phyloP scores from a whole-genome alignment of 2,797 vertebrate species.

The Hoplostethus atlanticus region DNA sequence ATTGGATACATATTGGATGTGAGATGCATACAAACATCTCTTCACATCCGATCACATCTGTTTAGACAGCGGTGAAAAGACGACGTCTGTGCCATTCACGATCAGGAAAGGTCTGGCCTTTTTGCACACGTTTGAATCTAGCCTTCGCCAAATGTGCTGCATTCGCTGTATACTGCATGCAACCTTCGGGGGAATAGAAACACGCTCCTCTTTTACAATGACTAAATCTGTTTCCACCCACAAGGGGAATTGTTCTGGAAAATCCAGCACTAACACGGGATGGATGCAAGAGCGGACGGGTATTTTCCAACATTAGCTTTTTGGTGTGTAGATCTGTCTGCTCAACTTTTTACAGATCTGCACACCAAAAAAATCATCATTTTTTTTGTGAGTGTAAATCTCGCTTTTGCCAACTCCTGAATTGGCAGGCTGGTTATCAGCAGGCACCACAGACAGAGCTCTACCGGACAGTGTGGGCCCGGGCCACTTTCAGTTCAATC shows the following conservation, averaged over 20 bases:
- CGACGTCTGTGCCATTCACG: conserved; percentile 36
- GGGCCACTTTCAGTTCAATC: conserved; percentile 68
- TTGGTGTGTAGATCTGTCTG: not conserved
- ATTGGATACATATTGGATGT: conserved; percentile 31
- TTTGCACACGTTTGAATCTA: conserved; percentile 28
- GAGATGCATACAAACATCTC: conserved; percentile 44
- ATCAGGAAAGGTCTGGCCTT: conserved; percentile 27
- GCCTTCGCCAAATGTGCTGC: conserved; percentile 17
- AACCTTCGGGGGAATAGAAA: conserved; percentile 2
- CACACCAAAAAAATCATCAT: not conserved
- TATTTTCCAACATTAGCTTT: conserved; percentile 11
- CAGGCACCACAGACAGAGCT: conserved; percentile 36
- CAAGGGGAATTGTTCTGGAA: not conserved
- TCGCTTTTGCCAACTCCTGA: conserved; percentile 40
- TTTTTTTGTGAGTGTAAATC: conserved; percentile 26
- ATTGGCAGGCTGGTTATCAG: conserved; percentile 60
- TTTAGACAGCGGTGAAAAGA: conserved; percentile 46
- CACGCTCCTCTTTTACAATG: not conserved
- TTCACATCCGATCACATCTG: conserved; percentile 56
- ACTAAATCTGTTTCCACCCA: not conserved
- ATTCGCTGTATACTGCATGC: conserved; percentile 3
- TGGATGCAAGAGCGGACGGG: conserved; percentile 5
- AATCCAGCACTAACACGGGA: not conserved
- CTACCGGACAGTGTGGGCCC: conserved; percentile 50
- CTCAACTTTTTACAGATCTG: conserved; percentile 7